Evolutionary conservation across 2,113 vertebrate species (phyloP), one percentile per base, ranked within the genome.

Genomic region (Poeciliopsis turrubarensis): DNA sequence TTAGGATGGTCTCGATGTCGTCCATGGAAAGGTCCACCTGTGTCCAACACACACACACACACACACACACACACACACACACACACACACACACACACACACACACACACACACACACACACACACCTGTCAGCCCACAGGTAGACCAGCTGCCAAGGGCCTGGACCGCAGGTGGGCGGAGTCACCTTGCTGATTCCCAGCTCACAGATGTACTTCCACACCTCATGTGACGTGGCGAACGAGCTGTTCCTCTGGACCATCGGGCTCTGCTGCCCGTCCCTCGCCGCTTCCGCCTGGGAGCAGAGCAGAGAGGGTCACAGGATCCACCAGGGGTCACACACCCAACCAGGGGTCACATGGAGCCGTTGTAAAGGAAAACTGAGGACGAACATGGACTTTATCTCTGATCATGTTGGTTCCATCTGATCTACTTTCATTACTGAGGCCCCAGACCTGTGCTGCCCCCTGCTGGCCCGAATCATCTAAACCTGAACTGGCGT

Each of bases 21-120:
- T 99, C 98, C 98, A 99, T 99, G 15, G 98, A 99, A 86, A 99
- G 87, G 72, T 99, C 98, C 76, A 99, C 98, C 98, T 99, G 86
- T 1, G 25, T 9, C 51, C 51, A 19, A 57, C 19, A 57, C 51
- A 54, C 22, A 54, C 0, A 67, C 41, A n/a, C n/a, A 47, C 69
- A 34, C 75, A 41, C 64, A 47, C 69, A 34, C 75, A 41, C 64
- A 47, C 69, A 34, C 75, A 41, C 64, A 47, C 69, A 34, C 75
- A 41, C 64, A 47, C 69, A 34, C 75, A 41, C 64, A n/a, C n/a
- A 57, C 19, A 57, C 51, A 54, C 22, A 57, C 19, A 57, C 51
- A 54, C 22, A 57, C 19, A 57, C 51, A 54, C 22, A 57, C 19
- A 57, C 51, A 54, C 22, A 57, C 19, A 57, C 51, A 54, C 22